Evolutionary conservation across 2,888 invertebrate genomes (phyloP).

Genomic region (Disparrhopalites patrizii): DNA sequence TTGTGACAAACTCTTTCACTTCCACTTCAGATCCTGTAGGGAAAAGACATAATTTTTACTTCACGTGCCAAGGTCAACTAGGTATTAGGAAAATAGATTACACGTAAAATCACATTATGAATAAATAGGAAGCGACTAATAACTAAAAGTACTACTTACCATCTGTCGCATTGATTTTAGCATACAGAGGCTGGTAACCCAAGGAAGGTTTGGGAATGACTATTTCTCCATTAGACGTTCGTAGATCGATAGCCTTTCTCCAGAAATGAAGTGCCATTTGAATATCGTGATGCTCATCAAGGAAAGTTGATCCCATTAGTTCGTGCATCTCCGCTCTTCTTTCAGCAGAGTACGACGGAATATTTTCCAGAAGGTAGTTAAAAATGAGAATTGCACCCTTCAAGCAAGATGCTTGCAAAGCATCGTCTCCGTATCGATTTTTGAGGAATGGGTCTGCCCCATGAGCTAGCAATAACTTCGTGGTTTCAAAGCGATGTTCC

Average conservation of each 20-base stretch:
- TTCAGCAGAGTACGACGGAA: constrained; percentile 59
- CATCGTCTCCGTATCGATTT: constrained; percentile 82
- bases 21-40: constrained; percentile 39
- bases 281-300: constrained; percentile 57
- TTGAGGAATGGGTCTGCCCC: constrained; percentile 73
- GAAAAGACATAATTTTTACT: no score
- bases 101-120: neutral
- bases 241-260: constrained; percentile 70
- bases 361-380: constrained; percentile 62
- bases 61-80: no score
- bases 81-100: no score
- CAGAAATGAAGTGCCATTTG: constrained; percentile 61
- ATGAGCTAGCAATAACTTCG: constrained; percentile 70
- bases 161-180: constrained; percentile 35
- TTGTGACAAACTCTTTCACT: constrained; percentile 64
- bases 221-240: constrained; percentile 52
- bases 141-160: constrained; percentile 31
- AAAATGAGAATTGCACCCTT: constrained; percentile 68
- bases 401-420: constrained; percentile 78
- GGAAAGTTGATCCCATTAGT: constrained; percentile 78
- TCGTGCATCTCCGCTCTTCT: constrained; percentile 81
- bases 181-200: constrained; percentile 43
- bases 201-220: constrained; percentile 41
- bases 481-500: constrained; percentile 69
- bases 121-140: no score